Conservation (phyloP, 2,113 vertebrate genomes). For the Phasianus colchicus region DNA sequence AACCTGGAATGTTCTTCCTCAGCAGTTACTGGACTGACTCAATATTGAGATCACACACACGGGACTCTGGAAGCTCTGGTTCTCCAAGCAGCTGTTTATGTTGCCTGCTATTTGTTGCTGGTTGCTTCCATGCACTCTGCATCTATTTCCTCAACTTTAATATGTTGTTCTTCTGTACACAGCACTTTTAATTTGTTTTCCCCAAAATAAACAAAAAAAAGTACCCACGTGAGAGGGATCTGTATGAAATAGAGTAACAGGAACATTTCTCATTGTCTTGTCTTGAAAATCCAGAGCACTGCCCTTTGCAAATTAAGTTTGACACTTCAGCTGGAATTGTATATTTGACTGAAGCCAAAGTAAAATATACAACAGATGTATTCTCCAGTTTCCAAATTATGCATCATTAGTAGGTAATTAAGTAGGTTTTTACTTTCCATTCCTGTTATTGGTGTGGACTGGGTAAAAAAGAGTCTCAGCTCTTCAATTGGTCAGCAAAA, state of each 20-base stretch:
- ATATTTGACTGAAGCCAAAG: background rate
- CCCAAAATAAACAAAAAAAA: too few relatives aligned
- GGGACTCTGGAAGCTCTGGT: background rate
- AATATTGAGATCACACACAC: background rate
- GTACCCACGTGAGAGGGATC: accelerated
- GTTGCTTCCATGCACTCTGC: background rate
- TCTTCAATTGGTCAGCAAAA: background rate
- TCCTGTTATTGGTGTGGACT: background rate
- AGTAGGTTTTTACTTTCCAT: background rate
- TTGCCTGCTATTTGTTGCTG: background rate
- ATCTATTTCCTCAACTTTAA: background rate
- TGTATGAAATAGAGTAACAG: background rate
- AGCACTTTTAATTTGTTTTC: background rate
- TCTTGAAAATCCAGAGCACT: background rate
- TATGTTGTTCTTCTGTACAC: background rate
- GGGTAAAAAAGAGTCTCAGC: background rate
- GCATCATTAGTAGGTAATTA: background rate
- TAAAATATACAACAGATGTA: background rate
- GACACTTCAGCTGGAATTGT: background rate
- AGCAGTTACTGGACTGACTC: background rate
- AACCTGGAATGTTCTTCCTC: background rate
- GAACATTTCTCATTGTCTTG: background rate
- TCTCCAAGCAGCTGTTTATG: background rate
- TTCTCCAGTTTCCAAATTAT: background rate
- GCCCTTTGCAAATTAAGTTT: background rate